These are phyloP conservation scores for Irena cyanogastra DNA, from an alignment of 2,113 vertebrate genomes.

Conservation along the genomic window DNA sequence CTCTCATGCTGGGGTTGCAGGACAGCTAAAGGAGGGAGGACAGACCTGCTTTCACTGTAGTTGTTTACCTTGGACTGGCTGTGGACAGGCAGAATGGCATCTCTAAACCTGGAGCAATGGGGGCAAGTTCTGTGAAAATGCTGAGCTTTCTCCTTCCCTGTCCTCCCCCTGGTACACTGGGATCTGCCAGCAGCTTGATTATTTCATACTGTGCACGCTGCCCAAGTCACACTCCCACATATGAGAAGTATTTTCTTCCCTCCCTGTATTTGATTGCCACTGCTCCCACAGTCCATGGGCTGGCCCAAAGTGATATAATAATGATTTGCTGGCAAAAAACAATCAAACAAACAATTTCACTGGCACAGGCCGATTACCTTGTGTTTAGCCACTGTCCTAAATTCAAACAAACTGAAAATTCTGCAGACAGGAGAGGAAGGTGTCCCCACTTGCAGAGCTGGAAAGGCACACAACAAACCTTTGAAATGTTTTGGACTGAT, in stretches of 20 bases:
- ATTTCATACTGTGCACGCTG: not conserved
- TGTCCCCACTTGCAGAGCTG: not conserved
- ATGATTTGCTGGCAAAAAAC: not conserved
- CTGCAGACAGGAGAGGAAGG: not conserved
- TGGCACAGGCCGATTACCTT: not conserved
- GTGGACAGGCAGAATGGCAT: not conserved
- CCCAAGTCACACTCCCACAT: not conserved
- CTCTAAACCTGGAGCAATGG: not conserved
- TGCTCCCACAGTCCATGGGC: not conserved
- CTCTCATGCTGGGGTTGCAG: not conserved
- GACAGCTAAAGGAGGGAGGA: not conserved
- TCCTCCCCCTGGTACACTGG: not conserved
- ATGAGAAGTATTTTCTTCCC: constrained; percentile 12
- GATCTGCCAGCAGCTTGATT: not conserved
- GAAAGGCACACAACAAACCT: not conserved
- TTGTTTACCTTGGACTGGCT: not conserved
- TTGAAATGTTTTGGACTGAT: not conserved
- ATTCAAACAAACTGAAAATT: not conserved
- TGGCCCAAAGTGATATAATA: not conserved
- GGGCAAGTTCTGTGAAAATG: not conserved
- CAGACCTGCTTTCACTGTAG: not conserved
- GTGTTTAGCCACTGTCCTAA: not conserved
- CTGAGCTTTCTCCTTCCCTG: not conserved
- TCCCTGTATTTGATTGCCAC: not conserved
- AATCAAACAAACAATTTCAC: not conserved